Conservation (phyloP, 2,888 invertebrate species). For the Lysandra bellargus region DNA sequence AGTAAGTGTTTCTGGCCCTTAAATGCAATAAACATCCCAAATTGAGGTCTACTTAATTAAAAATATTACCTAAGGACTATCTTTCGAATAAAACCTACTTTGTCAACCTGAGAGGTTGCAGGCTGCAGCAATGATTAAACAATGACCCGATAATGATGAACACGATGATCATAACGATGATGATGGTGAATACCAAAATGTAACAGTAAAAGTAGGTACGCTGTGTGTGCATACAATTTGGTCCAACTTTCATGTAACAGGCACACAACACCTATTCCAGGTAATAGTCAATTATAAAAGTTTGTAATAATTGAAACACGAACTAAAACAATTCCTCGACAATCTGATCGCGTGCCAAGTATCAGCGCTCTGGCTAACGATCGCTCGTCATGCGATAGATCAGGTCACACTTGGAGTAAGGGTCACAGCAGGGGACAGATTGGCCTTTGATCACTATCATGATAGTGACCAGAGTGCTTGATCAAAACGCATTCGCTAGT, state of each 20-base stretch:
- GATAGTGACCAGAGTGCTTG: background rate
- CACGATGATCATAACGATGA: background rate
- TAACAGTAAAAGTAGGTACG: no score
- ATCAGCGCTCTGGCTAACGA: slow-evolving; percentile 18
- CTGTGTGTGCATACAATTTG: no score
- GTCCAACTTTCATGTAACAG: no score
- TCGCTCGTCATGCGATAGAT: slow-evolving; percentile 18
- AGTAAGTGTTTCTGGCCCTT: background rate
- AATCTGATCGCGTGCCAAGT: slow-evolving; percentile 30
- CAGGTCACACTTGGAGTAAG: slow-evolving; percentile 8
- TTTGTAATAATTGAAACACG: slow-evolving; percentile 22
- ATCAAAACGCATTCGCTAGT: background rate
- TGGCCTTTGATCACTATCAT: background rate
- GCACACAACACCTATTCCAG: background rate
- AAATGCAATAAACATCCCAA: background rate
- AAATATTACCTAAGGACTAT: background rate
- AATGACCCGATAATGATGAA: no score
- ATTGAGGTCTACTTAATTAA: background rate
- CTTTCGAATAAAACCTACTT: background rate
- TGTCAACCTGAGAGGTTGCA: no score
- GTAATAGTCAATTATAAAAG: slow-evolving; percentile 12
- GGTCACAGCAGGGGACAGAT: background rate
- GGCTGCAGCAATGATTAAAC: no score
- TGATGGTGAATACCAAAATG: background rate
- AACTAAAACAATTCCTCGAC: slow-evolving; percentile 17